Percentiles rank a stretch among this genome's conserved stretches.
phyloP scores from a whole-genome alignment of 2,888 invertebrate genomes.

The Proisotoma minuta region DNA sequence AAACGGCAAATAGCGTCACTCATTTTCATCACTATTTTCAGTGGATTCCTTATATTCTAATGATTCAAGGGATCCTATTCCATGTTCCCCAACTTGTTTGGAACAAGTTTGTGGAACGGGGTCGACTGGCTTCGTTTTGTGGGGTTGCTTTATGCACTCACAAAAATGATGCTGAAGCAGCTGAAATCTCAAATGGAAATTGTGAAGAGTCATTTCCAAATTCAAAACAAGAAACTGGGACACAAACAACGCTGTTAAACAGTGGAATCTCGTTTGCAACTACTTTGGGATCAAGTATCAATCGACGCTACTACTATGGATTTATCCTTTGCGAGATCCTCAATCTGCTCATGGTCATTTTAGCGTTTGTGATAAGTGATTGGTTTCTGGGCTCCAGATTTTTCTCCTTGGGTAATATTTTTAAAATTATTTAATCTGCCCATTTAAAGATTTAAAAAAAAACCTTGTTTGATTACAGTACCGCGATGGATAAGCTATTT shows the following conservation, averaged over 20 bases:
- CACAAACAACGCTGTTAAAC: neutral
- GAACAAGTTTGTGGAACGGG: neutral
- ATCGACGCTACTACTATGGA: neutral
- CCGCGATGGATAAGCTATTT: neutral
- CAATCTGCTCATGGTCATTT: neutral
- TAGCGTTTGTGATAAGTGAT: neutral
- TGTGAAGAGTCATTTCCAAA: neutral
- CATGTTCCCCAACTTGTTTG: neutral
- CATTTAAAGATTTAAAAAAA: no score
- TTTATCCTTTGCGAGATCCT: neutral
- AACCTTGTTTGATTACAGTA: neutral
- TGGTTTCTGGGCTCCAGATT: neutral
- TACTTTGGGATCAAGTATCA: neutral
- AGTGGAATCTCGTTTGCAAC: neutral
- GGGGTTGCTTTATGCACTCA: neutral
- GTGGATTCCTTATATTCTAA: neutral
- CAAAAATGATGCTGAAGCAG: neutral
- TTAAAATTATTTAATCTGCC: no score
- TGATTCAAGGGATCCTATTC: neutral
- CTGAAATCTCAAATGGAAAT: neutral
- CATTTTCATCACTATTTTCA: neutral
- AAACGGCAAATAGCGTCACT: neutral
- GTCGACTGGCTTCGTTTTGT: neutral
- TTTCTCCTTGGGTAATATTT: neutral
- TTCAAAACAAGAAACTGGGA: neutral